These are phyloP conservation scores for Ruditapes philippinarum DNA, from an alignment of 1,140 invertebrate species.

Conservation along the genomic window DNA sequence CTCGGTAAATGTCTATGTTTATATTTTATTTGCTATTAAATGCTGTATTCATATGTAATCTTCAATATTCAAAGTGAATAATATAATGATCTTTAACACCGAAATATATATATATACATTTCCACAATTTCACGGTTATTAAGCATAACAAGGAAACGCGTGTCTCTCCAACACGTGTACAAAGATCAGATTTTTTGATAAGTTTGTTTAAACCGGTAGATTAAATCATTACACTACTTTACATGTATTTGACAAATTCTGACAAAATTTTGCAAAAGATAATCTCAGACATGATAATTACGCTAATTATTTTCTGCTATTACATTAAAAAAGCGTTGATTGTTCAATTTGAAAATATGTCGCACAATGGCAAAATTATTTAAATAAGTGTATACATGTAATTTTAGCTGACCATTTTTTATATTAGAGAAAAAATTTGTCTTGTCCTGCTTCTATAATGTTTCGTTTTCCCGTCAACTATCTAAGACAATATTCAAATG, in stretches of 20 bases:
- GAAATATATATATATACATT: neutral
- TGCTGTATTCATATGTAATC: too few relatives aligned
- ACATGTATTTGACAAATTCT: neutral
- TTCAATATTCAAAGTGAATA: neutral
- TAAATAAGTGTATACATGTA: too few relatives aligned
- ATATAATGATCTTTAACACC: neutral
- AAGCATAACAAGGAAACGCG: constrained; percentile 1
- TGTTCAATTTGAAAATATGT: too few relatives aligned
- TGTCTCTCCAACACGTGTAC: constrained; percentile 26
- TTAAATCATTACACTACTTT: neutral
- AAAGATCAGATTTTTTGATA: constrained; percentile 1
- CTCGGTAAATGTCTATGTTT: too few relatives aligned
- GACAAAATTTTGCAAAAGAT: neutral
- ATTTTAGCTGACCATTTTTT: too few relatives aligned
- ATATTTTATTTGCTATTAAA: too few relatives aligned
- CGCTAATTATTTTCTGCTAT: neutral
- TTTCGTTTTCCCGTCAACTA: too few relatives aligned
- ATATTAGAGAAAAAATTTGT: too few relatives aligned
- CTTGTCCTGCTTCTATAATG: too few relatives aligned
- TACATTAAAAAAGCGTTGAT: too few relatives aligned
- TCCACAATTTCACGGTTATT: neutral
- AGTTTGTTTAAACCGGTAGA: neutral
- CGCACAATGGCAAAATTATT: too few relatives aligned
- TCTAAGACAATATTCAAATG: too few relatives aligned
- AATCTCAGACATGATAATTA: neutral